Base-by-base conservation (phyloP, 2,797 vertebrate species). In the Hemibagrus guttatus region DNA sequence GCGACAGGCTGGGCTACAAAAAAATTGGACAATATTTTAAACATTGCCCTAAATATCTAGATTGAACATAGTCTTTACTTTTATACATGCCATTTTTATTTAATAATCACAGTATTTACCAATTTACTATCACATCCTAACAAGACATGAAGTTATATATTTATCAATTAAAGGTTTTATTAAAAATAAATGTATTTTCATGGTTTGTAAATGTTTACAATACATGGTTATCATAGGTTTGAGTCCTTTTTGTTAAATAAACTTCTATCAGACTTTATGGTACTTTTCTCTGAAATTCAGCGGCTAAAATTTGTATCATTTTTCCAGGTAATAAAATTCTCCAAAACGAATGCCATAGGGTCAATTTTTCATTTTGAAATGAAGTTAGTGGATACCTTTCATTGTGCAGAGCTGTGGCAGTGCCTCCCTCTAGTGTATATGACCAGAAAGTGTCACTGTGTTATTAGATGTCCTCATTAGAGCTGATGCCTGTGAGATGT, bases 31-130 rank as follows among this genome's bases (percentile, higher is more conserved):
- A 82, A 82, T 52, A 54, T 84, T 83, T 86, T 80, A 88, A 75
- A 87, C 26, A 39, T 64, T 84, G 14, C 82, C 52, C 3, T 54
- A 85, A 82, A 87, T 87, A 88, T 86, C 86, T 91, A 92, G 92
- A 94, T 91, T 95, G 93, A 95, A 94, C 94, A 95, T 92, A 93
- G 92, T 94, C 94, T 92, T 92, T 95, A 94, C 94, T 96, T 98
- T 97, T 97, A 95, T 97, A 96, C 91, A 96, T 96, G 95, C 95
- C 91, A 92, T 96, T 94, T 95, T 96, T 97, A 97, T 96, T 96
- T 96, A 95, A 96, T 94, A 96, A 95, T 91, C 93, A 93, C 96
- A 97, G 96, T 97, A 97, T 98, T 98, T 97, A 96, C 94, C 95
- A 93, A 94, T 96, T 96, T 97, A 96, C 92, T 97, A 96, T 94